Base-by-base conservation (phyloP, 2,888 invertebrate species). In the Seira sanloemensis region DNA sequence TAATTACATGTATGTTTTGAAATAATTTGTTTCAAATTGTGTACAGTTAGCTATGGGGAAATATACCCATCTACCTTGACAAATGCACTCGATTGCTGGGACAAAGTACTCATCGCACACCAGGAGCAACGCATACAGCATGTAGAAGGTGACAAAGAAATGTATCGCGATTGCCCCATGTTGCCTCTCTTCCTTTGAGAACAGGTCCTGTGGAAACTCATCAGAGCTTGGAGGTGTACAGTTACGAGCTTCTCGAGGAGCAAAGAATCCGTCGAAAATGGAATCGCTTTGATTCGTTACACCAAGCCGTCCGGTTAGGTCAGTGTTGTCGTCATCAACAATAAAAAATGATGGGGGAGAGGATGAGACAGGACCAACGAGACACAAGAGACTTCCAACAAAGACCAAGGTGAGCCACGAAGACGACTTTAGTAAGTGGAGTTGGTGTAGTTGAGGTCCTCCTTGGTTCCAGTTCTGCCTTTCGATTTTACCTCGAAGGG, bases 31-130 rank as follows among this genome's bases (percentile, higher is more conserved):
- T n/a, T n/a, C n/a, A n/a, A n/a, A n/a, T n/a, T n/a, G n/a, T n/a
- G n/a, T n/a, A n/a, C n/a, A n/a, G n/a, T n/a, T n/a, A n/a, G n/a
- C n/a, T n/a, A n/a, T n/a, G n/a, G n/a, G n/a, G n/a, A n/a, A n/a
- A n/a, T n/a, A n/a, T n/a, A n/a, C n/a, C 24, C 21, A 27, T 67
- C 9, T 37, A 94, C 94, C 93, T 90, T 93, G 92, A 90, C 93
- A 93, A 90, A 94, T 93, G 90, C 92, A 92, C 91, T 94, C 94
- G 87, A 94, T 92, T 66, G 94, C 93, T 78, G 94, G 93, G 86
- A 94, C 94, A 90, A 94, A 94, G 91, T 94, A 94, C 90, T 93
- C 93, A 90, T 94, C 94, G 91, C 94, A 94, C 88, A 94, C 93
- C 90, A 94, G 92, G 73, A 94, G 94, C 89, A 94, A 91, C 26